Percentiles rank a stretch among this genome's conserved stretches.
These are phyloP conservation scores for Tanytarsus gracilentus DNA, from an alignment of 2,888 invertebrate genomes.

Conservation along the genomic window DNA sequence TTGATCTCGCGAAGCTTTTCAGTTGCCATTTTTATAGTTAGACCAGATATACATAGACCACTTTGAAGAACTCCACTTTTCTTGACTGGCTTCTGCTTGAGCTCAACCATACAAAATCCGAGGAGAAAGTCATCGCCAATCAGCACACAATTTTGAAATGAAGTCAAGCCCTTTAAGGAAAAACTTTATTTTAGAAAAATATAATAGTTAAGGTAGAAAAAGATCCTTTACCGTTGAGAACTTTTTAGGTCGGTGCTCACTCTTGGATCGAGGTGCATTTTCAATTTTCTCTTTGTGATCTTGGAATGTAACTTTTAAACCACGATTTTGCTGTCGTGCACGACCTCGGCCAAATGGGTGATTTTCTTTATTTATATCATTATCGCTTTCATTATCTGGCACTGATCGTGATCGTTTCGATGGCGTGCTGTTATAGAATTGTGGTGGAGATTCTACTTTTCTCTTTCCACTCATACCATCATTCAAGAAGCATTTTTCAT, in stretches of 20 bases:
- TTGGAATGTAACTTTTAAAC: no score
- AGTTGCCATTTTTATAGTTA: slow-evolving; percentile 38
- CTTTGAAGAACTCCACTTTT: slow-evolving; percentile 35
- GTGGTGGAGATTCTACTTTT: no score
- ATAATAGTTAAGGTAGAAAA: background rate
- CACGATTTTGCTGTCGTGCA: no score
- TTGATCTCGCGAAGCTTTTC: slow-evolving; percentile 33
- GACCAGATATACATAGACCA: slow-evolving; percentile 41
- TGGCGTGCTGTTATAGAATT: no score
- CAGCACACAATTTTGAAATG: slow-evolving; percentile 39
- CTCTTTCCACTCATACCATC: no score
- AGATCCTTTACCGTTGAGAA: background rate
- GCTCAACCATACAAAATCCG: slow-evolving; percentile 40
- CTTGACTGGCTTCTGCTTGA: background rate
- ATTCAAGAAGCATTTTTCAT: no score
- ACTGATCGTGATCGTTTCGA: no score
- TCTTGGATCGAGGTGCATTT: no score
- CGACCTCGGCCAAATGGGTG: no score
- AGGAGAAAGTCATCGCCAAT: slow-evolving; percentile 42
- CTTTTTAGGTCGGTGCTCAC: background rate
- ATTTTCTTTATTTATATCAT: no score
- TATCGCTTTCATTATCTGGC: no score
- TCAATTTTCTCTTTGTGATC: no score
- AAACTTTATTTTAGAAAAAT: background rate
- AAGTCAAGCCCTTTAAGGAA: slow-evolving; percentile 32